A percentile compares a stretch with the other conserved stretches of the same genome.
These are phyloP conservation scores for Falcunculus frontatus DNA, from an alignment of 2,113 vertebrate genomes.

Conservation along the genomic window DNA sequence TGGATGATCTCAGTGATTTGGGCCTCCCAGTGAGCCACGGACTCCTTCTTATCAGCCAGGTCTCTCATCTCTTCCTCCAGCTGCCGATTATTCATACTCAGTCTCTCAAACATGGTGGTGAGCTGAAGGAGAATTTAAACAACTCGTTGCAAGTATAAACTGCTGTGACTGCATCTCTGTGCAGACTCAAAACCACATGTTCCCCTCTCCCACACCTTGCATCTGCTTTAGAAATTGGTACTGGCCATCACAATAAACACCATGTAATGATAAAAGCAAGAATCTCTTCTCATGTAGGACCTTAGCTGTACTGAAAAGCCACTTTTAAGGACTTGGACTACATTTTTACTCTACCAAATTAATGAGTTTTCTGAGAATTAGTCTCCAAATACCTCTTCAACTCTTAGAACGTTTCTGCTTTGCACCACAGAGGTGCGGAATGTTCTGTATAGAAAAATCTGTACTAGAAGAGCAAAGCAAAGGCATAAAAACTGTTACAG, in stretches of 20 bases:
- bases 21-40: constrained; percentile 96
- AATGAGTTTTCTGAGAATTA: not conserved
- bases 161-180: not conserved
- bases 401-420: not conserved
- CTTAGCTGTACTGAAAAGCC: not conserved
- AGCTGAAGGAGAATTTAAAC: constrained; percentile 73
- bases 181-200: not conserved
- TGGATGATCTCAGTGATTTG: constrained; percentile 99
- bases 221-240: not conserved
- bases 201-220: not conserved
- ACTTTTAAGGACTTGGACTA: not conserved
- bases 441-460: not conserved
- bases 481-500: not conserved
- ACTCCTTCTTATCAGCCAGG: constrained; percentile 95
- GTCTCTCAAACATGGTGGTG: constrained; percentile 81
- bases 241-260: not conserved
- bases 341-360: not conserved
- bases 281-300: not conserved
- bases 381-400: not conserved
- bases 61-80: constrained; percentile 94
- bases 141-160: not conserved
- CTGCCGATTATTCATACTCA: constrained; percentile 83
- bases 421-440: not conserved
- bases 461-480: not conserved
- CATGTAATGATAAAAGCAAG: not conserved